Percentiles rank a stretch among this genome's conserved stretches.
These are phyloP conservation scores for Eurystomus glaucurus DNA, from an alignment of 2,797 vertebrate genomes.

Conservation along the genomic window DNA sequence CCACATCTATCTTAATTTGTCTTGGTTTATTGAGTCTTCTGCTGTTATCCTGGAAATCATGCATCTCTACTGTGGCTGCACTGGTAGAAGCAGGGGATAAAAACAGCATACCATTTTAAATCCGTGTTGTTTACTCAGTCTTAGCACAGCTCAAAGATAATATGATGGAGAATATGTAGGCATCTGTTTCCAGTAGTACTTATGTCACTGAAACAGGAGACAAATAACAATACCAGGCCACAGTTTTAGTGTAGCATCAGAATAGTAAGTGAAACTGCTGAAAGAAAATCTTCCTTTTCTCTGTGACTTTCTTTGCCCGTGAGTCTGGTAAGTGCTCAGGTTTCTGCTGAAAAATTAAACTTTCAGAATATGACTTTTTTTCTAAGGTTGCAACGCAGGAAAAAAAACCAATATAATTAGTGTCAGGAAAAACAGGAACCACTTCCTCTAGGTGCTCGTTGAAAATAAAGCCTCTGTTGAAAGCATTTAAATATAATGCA, in stretches of 20 bases:
- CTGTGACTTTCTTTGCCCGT: background rate
- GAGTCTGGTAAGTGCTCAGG: background rate
- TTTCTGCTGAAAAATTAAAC: background rate
- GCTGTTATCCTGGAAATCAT: background rate
- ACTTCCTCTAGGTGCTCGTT: background rate
- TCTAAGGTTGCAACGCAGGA: background rate
- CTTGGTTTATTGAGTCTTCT: background rate
- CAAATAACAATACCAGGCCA: background rate
- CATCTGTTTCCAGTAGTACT: background rate
- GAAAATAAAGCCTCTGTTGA: background rate
- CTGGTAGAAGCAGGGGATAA: background rate
- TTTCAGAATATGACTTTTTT: background rate
- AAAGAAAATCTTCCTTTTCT: background rate
- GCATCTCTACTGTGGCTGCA: background rate
- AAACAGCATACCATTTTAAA: background rate
- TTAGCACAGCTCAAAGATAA: background rate
- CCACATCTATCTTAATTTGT: background rate
- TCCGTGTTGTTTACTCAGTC: background rate
- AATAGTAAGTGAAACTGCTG: background rate
- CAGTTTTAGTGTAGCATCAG: background rate
- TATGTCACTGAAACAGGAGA: background rate
- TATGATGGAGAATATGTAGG: background rate
- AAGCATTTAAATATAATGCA: background rate
- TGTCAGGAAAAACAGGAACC: background rate
- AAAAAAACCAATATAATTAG: background rate